Percentiles rank a stretch among this genome's conserved stretches.
Evolutionary conservation across 2,888 invertebrate species (phyloP).

Genomic region (Muschampia plurimacula): DNA sequence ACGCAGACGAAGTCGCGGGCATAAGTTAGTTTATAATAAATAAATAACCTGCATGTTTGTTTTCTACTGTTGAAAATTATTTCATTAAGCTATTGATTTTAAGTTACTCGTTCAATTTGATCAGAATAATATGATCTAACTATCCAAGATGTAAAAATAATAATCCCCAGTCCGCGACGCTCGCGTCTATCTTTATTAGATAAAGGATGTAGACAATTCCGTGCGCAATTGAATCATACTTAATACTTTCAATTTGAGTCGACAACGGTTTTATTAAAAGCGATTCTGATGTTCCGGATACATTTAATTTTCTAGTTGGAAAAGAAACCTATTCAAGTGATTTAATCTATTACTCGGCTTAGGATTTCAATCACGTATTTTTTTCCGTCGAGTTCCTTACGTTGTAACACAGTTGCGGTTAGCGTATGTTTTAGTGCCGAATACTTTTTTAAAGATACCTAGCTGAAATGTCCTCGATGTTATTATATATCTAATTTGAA

Average conservation of each 20-base stretch:
- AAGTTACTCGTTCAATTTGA: not conserved
- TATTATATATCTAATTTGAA: too few relatives aligned
- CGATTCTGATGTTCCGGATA: constrained; percentile 17
- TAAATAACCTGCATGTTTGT: too few relatives aligned
- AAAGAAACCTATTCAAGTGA: not conserved
- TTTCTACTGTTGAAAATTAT: not conserved
- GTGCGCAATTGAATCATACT: constrained; percentile 64
- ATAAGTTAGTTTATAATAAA: too few relatives aligned
- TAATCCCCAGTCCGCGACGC: constrained; percentile 13
- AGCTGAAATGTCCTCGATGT: too few relatives aligned
- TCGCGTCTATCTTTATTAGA: constrained; percentile 54
- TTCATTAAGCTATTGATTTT: not conserved
- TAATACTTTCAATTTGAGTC: constrained; percentile 45
- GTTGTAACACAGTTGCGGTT: not conserved
- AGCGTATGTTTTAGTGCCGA: not conserved
- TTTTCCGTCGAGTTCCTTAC: not conserved
- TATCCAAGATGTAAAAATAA: constrained; percentile 3
- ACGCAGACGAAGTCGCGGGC: too few relatives aligned
- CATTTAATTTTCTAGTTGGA: constrained; percentile 15
- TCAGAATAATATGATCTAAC: not conserved
- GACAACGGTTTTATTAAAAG: constrained; percentile 41
- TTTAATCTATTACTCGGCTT: not conserved
- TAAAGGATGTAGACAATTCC: constrained; percentile 68
- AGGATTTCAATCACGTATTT: not conserved
- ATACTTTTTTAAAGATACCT: too few relatives aligned